A percentile compares a stretch with the other conserved stretches of the same genome.
Conservation (phyloP, 2,888 invertebrate genomes). For the Spisula solida region DNA sequence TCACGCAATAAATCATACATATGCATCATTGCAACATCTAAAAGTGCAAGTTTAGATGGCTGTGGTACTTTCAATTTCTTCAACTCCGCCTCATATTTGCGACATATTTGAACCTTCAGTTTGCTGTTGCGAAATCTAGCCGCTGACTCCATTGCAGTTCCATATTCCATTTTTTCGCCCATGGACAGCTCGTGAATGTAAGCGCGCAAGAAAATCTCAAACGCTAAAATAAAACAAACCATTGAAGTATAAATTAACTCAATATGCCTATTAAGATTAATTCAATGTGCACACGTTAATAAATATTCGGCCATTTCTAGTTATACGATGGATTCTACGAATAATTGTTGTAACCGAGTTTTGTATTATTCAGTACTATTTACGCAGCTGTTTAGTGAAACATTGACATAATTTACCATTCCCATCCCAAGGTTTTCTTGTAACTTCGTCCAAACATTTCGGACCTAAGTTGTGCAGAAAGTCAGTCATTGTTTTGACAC, state of each 20-base stretch:
- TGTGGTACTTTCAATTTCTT: background rate
- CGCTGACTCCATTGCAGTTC: background rate
- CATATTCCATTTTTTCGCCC: background rate
- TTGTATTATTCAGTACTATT: too few species aligned
- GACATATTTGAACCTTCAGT: background rate
- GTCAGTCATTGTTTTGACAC: background rate
- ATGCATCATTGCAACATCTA: background rate
- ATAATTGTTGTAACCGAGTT: too few species aligned
- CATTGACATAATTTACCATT: slow-evolving; percentile 5
- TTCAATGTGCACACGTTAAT: too few species aligned
- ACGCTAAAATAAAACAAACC: background rate
- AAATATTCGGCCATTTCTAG: too few species aligned
- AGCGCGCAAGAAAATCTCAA: background rate
- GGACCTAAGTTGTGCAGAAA: background rate
- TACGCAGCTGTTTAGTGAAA: too few species aligned
- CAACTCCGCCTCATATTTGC: background rate
- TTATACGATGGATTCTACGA: too few species aligned
- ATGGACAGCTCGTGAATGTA: background rate
- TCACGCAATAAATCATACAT: background rate
- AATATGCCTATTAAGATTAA: too few species aligned
- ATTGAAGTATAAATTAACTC: too few species aligned
- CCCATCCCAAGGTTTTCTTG: slow-evolving; percentile 8
- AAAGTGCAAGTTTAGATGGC: background rate
- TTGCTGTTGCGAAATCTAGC: background rate
- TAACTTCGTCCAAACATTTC: slow-evolving; percentile 14